Evolutionary conservation across 2,888 invertebrate genomes (phyloP).

Genomic region (Aspidiotus rigidus): DNA sequence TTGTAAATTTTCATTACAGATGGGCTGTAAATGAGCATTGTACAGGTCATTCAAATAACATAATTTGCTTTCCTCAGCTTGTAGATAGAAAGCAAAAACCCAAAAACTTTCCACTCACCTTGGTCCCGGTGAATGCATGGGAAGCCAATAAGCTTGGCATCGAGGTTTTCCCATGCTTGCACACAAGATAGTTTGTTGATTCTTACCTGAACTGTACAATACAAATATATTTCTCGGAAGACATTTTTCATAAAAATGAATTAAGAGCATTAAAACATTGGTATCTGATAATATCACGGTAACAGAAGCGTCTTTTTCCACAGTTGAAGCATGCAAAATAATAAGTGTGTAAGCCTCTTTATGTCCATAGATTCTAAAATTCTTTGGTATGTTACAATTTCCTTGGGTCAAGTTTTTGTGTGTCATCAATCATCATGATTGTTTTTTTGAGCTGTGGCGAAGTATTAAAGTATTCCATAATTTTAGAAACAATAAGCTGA

Average conservation of each 20-base stretch:
- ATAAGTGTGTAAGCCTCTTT: neutral
- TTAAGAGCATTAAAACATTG: neutral
- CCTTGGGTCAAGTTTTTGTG: neutral
- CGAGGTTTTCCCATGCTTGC: neutral
- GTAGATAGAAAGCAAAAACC: neutral
- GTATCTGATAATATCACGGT: neutral
- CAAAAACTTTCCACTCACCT: neutral
- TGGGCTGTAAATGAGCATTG: neutral
- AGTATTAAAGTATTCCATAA: no score
- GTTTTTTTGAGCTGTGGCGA: no score
- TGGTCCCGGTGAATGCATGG: neutral
- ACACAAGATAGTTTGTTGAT: neutral
- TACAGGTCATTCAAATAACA: no score
- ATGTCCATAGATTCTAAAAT: neutral
- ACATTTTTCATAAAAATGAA: no score
- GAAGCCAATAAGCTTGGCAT: neutral
- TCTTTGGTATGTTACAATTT: neutral
- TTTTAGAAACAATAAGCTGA: no score
- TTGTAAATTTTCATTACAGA: neutral
- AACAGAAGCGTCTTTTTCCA: neutral
- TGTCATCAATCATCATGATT: neutral
- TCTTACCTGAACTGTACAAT: neutral
- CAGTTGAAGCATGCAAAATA: neutral
- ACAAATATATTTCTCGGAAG: neutral
- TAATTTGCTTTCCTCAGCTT: no score